A percentile compares a stretch with the other conserved stretches of the same genome.
Evolutionary conservation across 1,140 invertebrate genomes (phyloP).

Genomic region (Paraescarpia echinospica): DNA sequence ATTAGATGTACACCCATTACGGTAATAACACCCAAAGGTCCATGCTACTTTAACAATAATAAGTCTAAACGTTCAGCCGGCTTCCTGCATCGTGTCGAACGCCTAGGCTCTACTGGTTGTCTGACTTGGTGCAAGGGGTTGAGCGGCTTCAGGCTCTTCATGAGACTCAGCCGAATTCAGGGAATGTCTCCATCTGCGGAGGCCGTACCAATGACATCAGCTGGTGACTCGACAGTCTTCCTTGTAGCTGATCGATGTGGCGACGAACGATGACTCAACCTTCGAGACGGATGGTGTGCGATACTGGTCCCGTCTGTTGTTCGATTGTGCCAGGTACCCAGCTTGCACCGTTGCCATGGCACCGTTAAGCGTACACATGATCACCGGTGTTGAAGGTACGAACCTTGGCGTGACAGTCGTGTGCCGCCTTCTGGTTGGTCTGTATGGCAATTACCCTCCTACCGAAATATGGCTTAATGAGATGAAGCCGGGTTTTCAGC

Average conservation of each 20-base stretch:
- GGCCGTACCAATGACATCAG: neutral
- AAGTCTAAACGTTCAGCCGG: too few relatives aligned
- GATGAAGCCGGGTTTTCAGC: too few relatives aligned
- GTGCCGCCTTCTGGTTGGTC: neutral
- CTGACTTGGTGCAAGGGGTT: neutral
- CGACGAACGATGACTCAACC: conserved; percentile 3
- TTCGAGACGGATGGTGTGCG: neutral
- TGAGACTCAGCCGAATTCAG: neutral
- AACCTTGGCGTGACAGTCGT: neutral
- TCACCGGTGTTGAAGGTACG: conserved; percentile 7
- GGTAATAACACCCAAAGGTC: too few relatives aligned
- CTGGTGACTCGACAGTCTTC: conserved; percentile 15
- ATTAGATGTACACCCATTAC: too few relatives aligned
- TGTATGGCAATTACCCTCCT: neutral
- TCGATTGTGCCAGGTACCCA: too few relatives aligned
- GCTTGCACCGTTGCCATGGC: neutral
- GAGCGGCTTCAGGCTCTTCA: neutral
- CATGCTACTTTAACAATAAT: neutral
- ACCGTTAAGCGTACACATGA: neutral
- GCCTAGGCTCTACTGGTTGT: neutral
- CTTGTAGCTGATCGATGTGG: conserved; percentile 9
- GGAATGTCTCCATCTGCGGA: neutral
- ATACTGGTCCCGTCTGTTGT: conserved; percentile 11
- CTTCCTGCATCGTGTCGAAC: neutral
- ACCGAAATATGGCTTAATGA: too few relatives aligned